Evolutionary conservation across 2,888 invertebrate genomes (phyloP).

Genomic region (Eurytoma californica): DNA sequence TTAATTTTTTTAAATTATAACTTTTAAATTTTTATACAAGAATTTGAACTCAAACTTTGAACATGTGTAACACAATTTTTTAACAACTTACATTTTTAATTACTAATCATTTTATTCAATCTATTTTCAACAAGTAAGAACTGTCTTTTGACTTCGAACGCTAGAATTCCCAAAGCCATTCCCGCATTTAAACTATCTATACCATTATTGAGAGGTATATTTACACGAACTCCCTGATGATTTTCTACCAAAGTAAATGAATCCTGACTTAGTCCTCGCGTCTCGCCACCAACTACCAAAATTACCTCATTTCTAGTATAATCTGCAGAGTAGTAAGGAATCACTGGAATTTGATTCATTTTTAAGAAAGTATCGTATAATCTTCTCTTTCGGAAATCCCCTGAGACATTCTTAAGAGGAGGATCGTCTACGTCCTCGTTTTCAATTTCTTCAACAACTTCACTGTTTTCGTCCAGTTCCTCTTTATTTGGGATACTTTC

Average conservation of each 20-base stretch:
- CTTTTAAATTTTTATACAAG: not conserved
- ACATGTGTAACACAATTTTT: slow-evolving; percentile 9
- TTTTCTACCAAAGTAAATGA: slow-evolving; percentile 81
- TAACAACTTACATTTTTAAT: slow-evolving; percentile 13
- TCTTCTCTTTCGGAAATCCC: not conserved
- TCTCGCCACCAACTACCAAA: slow-evolving; percentile 92
- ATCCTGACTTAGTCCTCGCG: slow-evolving; percentile 87
- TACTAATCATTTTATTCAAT: not conserved
- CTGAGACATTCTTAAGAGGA: not conserved
- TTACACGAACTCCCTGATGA: slow-evolving; percentile 80
- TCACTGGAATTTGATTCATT: slow-evolving; percentile 75
- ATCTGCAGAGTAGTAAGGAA: slow-evolving; percentile 81
- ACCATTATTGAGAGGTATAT: slow-evolving; percentile 86
- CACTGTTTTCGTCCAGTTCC: slow-evolving; percentile 15
- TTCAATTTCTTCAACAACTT: slow-evolving; percentile 28
- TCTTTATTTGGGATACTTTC: slow-evolving; percentile 3
- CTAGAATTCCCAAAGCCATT: slow-evolving; percentile 88
- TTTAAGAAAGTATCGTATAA: slow-evolving; percentile 12
- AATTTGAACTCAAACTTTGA: slow-evolving; percentile 9
- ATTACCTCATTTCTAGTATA: slow-evolving; percentile 78
- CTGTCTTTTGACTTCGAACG: slow-evolving; percentile 89
- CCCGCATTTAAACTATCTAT: slow-evolving; percentile 92
- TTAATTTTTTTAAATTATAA: not conserved
- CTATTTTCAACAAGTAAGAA: slow-evolving; percentile 63
- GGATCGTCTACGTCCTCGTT: not conserved